These are phyloP conservation scores for Tigriopus japonicus DNA, from an alignment of 1,140 invertebrate genomes.

Conservation along the genomic window DNA sequence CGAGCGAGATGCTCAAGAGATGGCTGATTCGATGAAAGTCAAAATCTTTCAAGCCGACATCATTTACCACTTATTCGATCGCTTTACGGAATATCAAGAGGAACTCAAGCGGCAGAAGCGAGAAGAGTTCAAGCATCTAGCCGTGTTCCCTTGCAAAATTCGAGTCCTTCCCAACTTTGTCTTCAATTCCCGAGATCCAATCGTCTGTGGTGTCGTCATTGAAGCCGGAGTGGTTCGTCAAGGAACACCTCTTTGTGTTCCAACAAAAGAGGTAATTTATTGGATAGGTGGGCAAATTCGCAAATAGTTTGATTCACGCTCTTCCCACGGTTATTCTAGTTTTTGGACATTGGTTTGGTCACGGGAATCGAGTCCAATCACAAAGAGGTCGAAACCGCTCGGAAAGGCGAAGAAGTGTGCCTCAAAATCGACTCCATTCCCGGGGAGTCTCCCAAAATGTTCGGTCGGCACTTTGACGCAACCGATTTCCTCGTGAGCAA, in stretches of 20 bases:
- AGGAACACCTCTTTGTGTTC: conserved; percentile 91
- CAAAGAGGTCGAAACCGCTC: conserved; percentile 59
- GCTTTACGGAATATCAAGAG: conserved; percentile 83
- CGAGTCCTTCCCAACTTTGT: conserved; percentile 59
- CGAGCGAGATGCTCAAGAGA: conserved; percentile 87
- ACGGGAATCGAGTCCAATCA: conserved; percentile 79
- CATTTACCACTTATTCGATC: conserved; percentile 98
- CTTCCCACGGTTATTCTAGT: background rate
- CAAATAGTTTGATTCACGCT: too few species aligned
- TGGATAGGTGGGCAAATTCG: background rate
- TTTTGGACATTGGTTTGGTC: conserved; percentile 75
- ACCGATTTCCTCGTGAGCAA: conserved; percentile 87
- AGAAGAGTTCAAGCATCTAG: conserved; percentile 84
- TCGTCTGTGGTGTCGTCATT: conserved; percentile 84
- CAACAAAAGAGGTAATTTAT: conserved; percentile 65
- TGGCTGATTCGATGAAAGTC: conserved; percentile 81
- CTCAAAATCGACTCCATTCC: conserved; percentile 92
- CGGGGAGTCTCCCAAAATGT: conserved; percentile 94
- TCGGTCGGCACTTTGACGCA: conserved; percentile 91
- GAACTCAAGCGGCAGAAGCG: conserved; percentile 81
- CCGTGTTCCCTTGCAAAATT: conserved; percentile 95
- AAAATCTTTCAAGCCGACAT: conserved; percentile 98
- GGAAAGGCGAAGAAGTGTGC: conserved; percentile 94
- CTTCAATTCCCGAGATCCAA: conserved; percentile 61
- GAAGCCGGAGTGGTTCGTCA: conserved; percentile 88